Base-by-base conservation (phyloP, 2,113 vertebrate species). In the Myotis davidii region DNA sequence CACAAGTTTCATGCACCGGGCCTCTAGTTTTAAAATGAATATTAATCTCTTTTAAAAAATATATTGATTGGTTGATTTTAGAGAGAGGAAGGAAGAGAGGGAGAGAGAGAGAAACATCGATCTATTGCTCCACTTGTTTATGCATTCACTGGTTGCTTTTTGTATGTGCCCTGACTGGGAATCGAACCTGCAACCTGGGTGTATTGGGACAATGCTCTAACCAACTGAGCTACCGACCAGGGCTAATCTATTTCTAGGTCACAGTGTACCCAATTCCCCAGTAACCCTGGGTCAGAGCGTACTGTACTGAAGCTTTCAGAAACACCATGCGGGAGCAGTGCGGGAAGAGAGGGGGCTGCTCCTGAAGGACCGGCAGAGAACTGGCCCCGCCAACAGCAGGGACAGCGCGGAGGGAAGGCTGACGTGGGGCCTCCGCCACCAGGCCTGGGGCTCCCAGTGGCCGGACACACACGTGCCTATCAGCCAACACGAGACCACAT, bases 401-500 rank as follows among this genome's bases (percentile, higher is more conserved):
- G 32, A 18, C 32, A 13, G n/a, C 0, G 0, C 27, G 1, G 39
- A 4, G 2, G 2, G 12, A 29, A 23, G 59, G 11, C 61, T 4
- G 73, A 6, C 25, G 14, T 3, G 11, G 37, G 29, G 8, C 23
- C 67, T 70, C 18, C 1, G 67, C 67, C 67, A 73, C 70, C 61
- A 61, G 2, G 54, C 50, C 50, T 50, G 50, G 48, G 1, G 34
- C 81, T 37, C 32, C 42, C 27, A 39, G 1, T 0, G 6, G 16
- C 20, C 1, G 0, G 50, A 42, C 56, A 39, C 14, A 2, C 1
- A 5, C 1, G 9, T 1, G 10, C 20, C 54, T 23, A 39, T 21
- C 17, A 11, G 27, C 14, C 9, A 11, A 54, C 2, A 6, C 0
- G 0, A n/a, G 32, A 67, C 34, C 61, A 1, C 1, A 2, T 0